Evolutionary conservation across 1,140 invertebrate species (phyloP).

Genomic region (Cherax destructor): DNA sequence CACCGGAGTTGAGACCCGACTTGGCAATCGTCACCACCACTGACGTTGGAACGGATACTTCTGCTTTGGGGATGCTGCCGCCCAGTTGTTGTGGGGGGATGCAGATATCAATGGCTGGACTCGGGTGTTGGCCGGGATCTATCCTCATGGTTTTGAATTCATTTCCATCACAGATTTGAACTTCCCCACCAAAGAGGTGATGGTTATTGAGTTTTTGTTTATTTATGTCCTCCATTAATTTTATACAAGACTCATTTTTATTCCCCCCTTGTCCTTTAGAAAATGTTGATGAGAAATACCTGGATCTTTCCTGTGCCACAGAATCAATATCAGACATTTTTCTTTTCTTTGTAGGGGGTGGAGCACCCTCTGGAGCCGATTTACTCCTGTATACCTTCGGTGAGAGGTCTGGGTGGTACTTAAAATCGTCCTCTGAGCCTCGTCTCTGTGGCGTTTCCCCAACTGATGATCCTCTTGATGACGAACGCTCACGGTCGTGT

Average conservation of each 20-base stretch:
- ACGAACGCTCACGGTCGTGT: slow-evolving; percentile 27
- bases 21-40: slow-evolving; percentile 80
- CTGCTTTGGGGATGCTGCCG: slow-evolving; percentile 34
- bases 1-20: slow-evolving; percentile 84
- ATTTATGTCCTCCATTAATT: slow-evolving; percentile 45
- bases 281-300: slow-evolving; percentile 46
- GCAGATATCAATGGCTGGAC: slow-evolving; percentile 62
- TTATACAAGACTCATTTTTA: slow-evolving; percentile 47
- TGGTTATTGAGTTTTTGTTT: slow-evolving; percentile 73
- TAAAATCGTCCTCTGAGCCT: slow-evolving; percentile 35
- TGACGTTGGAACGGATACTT: slow-evolving; percentile 67
- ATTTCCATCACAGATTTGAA: slow-evolving; percentile 80
- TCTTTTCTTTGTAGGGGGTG: slow-evolving; percentile 73
- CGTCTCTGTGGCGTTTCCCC: slow-evolving; percentile 22
- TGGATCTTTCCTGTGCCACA: slow-evolving; percentile 23
- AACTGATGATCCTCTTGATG: slow-evolving; percentile 40
- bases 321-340: slow-evolving; percentile 73
- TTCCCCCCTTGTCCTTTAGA: slow-evolving; percentile 38
- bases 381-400: slow-evolving; percentile 47
- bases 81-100: slow-evolving; percentile 57
- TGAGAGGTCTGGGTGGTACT: slow-evolving; percentile 26
- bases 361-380: slow-evolving; percentile 29
- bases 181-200: slow-evolving; percentile 87
- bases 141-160: slow-evolving; percentile 84
- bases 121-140: slow-evolving; percentile 78